Evolutionary conservation across 2,888 invertebrate species (phyloP), one percentile per base, ranked within the genome.

Genomic region (Antheraea assamensis): DNA sequence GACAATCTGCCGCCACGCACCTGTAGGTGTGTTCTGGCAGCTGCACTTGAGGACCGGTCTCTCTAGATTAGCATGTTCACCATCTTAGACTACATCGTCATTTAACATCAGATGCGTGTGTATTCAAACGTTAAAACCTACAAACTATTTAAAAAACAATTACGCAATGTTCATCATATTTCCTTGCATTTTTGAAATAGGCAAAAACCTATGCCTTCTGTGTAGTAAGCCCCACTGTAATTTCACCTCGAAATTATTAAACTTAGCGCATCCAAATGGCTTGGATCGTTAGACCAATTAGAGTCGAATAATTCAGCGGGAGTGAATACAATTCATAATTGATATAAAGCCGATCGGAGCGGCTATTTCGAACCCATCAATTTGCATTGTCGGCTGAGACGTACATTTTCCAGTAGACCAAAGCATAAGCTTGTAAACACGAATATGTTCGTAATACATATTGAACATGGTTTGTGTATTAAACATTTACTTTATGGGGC

Each of bases 281-380:
- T 30, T 71, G 72, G 55, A 61, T 81, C 78, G 77, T 72, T 73
- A 70, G 27, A 78, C 70, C 80, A 79, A 83, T 84, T 84, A 82
- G 78, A 79, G 75, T 76, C 77, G 78, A 80, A 80, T 80, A 78
- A 81, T 83, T 83, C 79, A 83, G 82, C 77, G 80, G 75, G 75
- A 78, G 47, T 74, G 79, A 80, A 81, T 80, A 77, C 80, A 81
- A 87, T 88, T 87, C 85, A 85, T 71, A 72, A 75, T 73, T 71
- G 72, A 73, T 72, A 27, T 72, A 58, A 55, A 72, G 78, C 75
- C 74, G 82, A 78, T 80, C 79, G 76, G 75, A 75, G 75, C 72
- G 78, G 76, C 80, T 78, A 81, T 81, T 83, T 78, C 76, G 75
- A 80, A 80, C 78, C 76, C 75, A 10, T 77, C 80, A 76, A 81